These are phyloP conservation scores for Ganaspis brasiliensis DNA, from an alignment of 2,888 invertebrate genomes.

Conservation along the genomic window DNA sequence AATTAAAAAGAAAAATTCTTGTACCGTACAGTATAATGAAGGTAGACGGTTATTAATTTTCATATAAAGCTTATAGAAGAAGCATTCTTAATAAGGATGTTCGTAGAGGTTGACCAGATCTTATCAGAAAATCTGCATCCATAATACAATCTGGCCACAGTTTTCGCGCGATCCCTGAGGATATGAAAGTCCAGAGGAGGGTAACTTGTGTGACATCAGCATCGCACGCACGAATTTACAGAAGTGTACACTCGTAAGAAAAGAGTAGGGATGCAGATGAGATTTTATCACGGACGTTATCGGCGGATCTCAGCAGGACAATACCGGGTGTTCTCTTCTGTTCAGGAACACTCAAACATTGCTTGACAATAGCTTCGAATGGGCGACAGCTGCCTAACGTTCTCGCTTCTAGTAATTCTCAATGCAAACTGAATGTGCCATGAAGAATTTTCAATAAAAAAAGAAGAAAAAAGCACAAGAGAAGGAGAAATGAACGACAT, in stretches of 20 bases:
- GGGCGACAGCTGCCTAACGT: slow-evolving; percentile 79
- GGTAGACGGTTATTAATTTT: neutral
- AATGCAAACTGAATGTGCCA: slow-evolving; percentile 50
- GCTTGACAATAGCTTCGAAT: slow-evolving; percentile 77
- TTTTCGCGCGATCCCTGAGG: slow-evolving; percentile 34
- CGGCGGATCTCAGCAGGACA: slow-evolving; percentile 78
- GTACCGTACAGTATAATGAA: neutral
- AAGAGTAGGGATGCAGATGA: slow-evolving; percentile 78
- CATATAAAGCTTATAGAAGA: neutral
- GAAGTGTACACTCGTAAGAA: slow-evolving; percentile 37
- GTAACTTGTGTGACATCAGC: slow-evolving; percentile 33
- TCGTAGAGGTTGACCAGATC: neutral
- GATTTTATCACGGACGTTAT: slow-evolving; percentile 78
- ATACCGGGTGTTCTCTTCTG: slow-evolving; percentile 78
- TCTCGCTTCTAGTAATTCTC: slow-evolving; percentile 60
- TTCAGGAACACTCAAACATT: slow-evolving; percentile 79
- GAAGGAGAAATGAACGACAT: slow-evolving; percentile 14
- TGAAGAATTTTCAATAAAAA: slow-evolving; percentile 58
- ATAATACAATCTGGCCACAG: slow-evolving; percentile 16
- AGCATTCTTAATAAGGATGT: slow-evolving; percentile 25
- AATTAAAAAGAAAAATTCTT: too few relatives aligned
- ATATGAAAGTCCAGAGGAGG: slow-evolving; percentile 13
- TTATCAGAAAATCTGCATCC: slow-evolving; percentile 23
- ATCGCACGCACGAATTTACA: slow-evolving; percentile 34
- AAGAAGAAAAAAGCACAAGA: slow-evolving; percentile 34